These are phyloP conservation scores for Quadroppia sp. DNA, from an alignment of 2,888 invertebrate genomes.

Conservation along the genomic window DNA sequence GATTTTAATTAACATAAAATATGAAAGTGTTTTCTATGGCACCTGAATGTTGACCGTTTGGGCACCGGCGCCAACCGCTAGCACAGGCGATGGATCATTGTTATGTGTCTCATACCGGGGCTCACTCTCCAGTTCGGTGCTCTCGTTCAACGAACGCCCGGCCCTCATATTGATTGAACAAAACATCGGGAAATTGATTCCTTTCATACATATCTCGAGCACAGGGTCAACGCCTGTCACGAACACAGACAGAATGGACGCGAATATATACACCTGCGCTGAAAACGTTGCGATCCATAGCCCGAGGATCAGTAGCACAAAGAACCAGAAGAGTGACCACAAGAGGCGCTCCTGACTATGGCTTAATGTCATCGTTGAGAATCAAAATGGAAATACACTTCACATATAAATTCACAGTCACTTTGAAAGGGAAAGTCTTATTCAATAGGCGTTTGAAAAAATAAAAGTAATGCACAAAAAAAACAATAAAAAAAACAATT, in stretches of 20 bases:
- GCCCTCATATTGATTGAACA: constrained; percentile 53
- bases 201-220: constrained; percentile 51
- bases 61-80: no score
- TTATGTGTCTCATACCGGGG: background rate
- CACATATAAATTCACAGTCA: no score
- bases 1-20: no score
- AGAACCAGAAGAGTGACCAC: constrained; percentile 51
- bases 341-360: constrained; percentile 20
- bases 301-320: constrained; percentile 52
- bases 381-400: no score
- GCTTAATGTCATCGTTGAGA: background rate
- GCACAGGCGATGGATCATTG: background rate
- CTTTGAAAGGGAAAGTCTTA: no score
- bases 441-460: no score
- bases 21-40: no score
- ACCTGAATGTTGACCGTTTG: no score
- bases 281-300: constrained; percentile 52
- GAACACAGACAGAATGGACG: constrained; percentile 53
- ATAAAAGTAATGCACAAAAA: no score
- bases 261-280: constrained; percentile 51
- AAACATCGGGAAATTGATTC: constrained; percentile 52
- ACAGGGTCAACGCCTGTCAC: constrained; percentile 44
- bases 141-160: constrained; percentile 42
- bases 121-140: background rate
- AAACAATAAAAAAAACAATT: no score